These are phyloP conservation scores for Eonycteris spelaea DNA, from an alignment of 2,113 vertebrate genomes.

Conservation along the genomic window DNA sequence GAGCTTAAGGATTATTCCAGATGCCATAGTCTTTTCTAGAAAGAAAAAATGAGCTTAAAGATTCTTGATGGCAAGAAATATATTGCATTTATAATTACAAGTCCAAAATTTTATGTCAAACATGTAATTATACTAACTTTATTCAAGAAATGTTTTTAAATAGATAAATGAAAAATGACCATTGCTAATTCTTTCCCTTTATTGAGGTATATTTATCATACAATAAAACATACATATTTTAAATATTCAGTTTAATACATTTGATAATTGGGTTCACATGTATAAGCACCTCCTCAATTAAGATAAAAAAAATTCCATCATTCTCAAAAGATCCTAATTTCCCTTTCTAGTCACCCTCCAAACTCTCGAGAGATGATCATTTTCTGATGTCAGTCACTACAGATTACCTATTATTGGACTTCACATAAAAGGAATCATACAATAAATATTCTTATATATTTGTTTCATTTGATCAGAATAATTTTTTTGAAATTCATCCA, in stretches of 20 bases:
- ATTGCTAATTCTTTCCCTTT: neutral
- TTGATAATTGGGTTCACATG: neutral
- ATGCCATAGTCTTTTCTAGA: neutral
- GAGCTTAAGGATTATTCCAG: neutral
- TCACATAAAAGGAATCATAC: neutral
- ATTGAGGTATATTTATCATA: neutral
- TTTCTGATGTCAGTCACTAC: neutral
- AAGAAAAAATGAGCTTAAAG: accelerated
- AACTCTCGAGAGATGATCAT: neutral
- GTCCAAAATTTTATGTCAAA: neutral
- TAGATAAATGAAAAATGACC: neutral
- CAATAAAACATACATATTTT: neutral
- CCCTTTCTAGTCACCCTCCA: neutral
- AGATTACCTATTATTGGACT: neutral
- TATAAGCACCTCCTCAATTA: neutral
- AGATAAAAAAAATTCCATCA: neutral
- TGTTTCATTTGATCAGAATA: neutral
- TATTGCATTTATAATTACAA: neutral
- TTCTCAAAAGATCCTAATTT: neutral
- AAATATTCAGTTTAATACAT: neutral
- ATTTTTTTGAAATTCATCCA: neutral
- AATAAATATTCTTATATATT: neutral
- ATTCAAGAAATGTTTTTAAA: neutral
- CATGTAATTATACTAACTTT: neutral
- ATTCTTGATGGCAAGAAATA: neutral